Evolutionary conservation across 1,140 invertebrate species (phyloP), one percentile per base, ranked within the genome.

Genomic region (Monochamus saltuarius): DNA sequence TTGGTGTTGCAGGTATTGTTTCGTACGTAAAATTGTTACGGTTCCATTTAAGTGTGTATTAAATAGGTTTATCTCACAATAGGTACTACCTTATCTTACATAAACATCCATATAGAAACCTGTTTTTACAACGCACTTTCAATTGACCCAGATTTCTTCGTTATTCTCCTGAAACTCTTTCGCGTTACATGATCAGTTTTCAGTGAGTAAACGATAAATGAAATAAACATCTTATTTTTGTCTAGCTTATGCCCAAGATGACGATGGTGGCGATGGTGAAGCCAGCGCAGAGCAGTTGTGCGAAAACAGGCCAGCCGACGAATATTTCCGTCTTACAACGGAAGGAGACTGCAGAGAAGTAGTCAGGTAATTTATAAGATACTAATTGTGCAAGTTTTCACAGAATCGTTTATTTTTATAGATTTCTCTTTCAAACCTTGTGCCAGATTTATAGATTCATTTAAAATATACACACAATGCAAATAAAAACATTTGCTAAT

Each of bases 311-410:
- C 89, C 91, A 2, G 88, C 88, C 16, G 90, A 94, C 70, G 92
- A 95, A 76, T 95, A 94, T 80, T 95, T 95, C 83, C 84, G 92
- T 56, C 79, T 94, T 67, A 86, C 86, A 56, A 85, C 86, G 17
- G 90, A 92, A 42, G 89, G 89, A 59, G 92, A 95, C 77, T 95
- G 93, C 78, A 85, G 92, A 66, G 92, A 95, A 78, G 92, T 95
- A 59, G 92, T 95, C 71, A 92, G 91, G 91, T 93, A 84, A 85
- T 29, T 29, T 29, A 29, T 29, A 29, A 29, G 22, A 29, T 6
- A 29, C 6, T 29, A 29, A 6, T 29, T 29, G 22, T 29, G 22
- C 6, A 29, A 29, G 22, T 29, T 29, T 29, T 29, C 22, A n/a
- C 22, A 29, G 22, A 29, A 29, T 29, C 22, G 22, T 29, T 29